phyloP scores from a whole-genome alignment of 1,140 invertebrate genomes.

The Chelonus insularis region DNA sequence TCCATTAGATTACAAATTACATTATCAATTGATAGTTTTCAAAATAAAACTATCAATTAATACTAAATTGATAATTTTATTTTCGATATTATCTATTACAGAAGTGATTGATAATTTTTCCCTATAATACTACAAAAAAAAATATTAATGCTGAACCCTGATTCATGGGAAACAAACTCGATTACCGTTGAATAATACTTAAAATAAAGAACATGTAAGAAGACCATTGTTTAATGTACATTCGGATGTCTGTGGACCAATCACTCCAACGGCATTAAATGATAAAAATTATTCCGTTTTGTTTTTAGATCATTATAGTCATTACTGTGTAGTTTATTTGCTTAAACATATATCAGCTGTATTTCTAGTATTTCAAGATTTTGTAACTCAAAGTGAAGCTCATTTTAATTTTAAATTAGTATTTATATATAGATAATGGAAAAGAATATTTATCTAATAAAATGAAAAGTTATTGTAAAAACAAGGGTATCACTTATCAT shows the following conservation, averaged over 20 bases:
- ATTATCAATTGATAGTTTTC: too few relatives aligned
- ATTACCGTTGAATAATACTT: conserved; percentile 31
- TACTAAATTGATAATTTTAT: too few relatives aligned
- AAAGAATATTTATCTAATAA: conserved; percentile 9
- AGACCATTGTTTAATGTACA: conserved; percentile 10
- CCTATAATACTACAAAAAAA: too few relatives aligned
- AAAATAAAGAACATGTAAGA: not conserved
- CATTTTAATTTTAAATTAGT: conserved; percentile 1
- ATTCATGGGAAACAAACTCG: conserved; percentile 54
- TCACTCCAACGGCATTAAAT: conserved; percentile 25
- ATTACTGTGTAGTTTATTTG: conserved; percentile 25
- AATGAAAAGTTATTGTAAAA: conserved; percentile 6
- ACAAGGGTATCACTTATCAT: conserved; percentile 21
- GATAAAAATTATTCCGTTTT: too few relatives aligned
- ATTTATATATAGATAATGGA: conserved; percentile 14
- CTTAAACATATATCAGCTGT: conserved; percentile 24
- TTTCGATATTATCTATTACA: too few relatives aligned
- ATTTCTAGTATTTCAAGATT: conserved; percentile 17
- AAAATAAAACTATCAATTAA: too few relatives aligned
- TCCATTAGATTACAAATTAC: too few relatives aligned
- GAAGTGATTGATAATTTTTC: too few relatives aligned
- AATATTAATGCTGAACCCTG: too few relatives aligned
- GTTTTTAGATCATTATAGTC: conserved; percentile 19
- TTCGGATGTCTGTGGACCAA: not conserved
- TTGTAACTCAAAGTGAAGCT: not conserved